Evolutionary conservation across 1,140 invertebrate genomes (phyloP).

Genomic region (Caenorhabditis latens): DNA sequence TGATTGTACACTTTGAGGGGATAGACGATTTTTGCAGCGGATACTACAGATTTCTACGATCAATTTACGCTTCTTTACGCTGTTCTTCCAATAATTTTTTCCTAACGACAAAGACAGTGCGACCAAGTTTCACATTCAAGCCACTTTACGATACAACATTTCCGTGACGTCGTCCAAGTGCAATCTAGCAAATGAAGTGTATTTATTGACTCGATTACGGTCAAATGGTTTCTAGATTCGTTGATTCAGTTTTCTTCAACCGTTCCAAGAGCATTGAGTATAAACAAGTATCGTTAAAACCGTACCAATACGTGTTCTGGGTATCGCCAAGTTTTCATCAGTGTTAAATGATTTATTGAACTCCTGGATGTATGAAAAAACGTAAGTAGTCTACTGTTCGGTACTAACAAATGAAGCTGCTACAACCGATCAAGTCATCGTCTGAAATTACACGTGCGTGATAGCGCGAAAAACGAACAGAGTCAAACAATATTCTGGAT

Average conservation of each 20-base stretch:
- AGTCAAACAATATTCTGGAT: no score
- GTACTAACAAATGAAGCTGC: no score
- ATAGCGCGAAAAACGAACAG: no score
- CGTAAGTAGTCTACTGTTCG: no score
- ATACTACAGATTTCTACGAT: slow-evolving; percentile 2
- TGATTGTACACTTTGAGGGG: slow-evolving; percentile 6
- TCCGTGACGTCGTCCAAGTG: not conserved
- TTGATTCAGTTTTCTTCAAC: not conserved
- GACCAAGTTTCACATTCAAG: slow-evolving; percentile 42
- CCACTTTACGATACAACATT: slow-evolving; percentile 17
- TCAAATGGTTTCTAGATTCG: not conserved
- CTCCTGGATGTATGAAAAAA: no score
- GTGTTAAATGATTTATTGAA: no score
- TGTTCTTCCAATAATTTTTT: not conserved
- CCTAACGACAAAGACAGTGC: not conserved
- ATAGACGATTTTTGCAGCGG: slow-evolving; percentile 26
- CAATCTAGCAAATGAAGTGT: not conserved
- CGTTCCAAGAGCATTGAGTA: no score
- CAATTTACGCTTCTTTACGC: slow-evolving; percentile 26
- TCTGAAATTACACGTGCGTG: no score
- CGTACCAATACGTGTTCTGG: no score
- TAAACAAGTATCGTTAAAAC: no score
- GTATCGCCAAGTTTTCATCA: no score
- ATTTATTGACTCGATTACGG: not conserved
- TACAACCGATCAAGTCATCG: no score